A percentile compares a stretch with the other conserved stretches of the same genome.
phyloP scores from a whole-genome alignment of 2,888 invertebrate genomes.

The Brachylomia viminalis region DNA sequence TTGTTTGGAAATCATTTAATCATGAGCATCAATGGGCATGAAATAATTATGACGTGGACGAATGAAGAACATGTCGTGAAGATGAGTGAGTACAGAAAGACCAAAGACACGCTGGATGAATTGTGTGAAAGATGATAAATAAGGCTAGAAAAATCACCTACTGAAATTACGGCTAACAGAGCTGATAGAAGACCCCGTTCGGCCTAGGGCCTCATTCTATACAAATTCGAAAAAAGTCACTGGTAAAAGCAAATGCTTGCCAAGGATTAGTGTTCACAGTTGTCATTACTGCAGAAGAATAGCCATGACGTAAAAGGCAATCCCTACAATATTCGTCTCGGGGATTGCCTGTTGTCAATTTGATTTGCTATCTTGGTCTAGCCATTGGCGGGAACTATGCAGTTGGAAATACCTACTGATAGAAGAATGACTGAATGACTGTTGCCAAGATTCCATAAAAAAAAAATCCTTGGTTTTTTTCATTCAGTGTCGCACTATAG shows the following conservation, averaged over 20 bases:
- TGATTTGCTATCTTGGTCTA: not conserved
- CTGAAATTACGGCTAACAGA: not conserved
- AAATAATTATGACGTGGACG: not conserved
- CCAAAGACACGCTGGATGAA: not conserved
- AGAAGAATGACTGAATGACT: no score
- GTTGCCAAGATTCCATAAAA: not conserved
- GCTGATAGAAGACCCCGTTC: not conserved
- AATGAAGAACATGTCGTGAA: not conserved
- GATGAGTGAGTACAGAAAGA: not conserved
- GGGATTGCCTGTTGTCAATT: not conserved
- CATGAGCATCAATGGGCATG: not conserved
- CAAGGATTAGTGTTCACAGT: not conserved
- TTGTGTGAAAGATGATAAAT: not conserved
- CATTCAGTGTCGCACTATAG: not conserved
- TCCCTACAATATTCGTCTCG: not conserved
- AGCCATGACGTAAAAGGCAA: not conserved
- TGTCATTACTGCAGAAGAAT: not conserved
- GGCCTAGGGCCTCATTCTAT: not conserved
- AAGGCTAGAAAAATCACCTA: not conserved
- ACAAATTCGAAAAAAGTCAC: not conserved
- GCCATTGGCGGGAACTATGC: not conserved
- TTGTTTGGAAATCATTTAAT: not conserved
- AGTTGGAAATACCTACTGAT: not conserved
- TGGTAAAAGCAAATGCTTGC: not conserved
- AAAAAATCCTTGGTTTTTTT: not conserved